Evolutionary conservation across 2,888 invertebrate species (phyloP), one percentile per base, ranked within the genome.

Genomic region (Hydrotaea cyrtoneurina): DNA sequence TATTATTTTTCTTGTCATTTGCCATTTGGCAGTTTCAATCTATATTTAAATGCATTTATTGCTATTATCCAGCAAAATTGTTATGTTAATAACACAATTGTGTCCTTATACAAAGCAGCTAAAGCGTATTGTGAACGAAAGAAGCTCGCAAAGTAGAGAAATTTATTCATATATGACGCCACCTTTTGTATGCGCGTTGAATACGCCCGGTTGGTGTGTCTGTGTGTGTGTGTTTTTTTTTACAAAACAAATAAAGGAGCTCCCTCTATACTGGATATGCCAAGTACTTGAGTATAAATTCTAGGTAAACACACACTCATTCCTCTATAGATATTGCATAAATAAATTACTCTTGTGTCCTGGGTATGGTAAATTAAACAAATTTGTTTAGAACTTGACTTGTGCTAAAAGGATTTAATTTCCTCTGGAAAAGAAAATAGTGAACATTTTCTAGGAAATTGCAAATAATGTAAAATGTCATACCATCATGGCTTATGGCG

Each of bases 331-430:
- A 19, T 59, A 59, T 57, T 21, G 55, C 19, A 19, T 62, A 62
- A 62, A 31, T 62, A 39, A 39, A 39, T 39, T 39, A 62, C 31
- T 15, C 62, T 39, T 13, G 11, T 39, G 39, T 39, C 39, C 39
- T 13, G 11, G 39, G 39, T 13, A 39, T 39, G 39, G 39, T 13
- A 62, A 62, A 23, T 62, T 62, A 62, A 62, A 36, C 31, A 62
- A 62, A 62, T 62, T 62, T 62, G 31, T 62, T 62, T 62, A 62
- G 62, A n/a, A 31, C 31, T 62, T 62, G 31, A 36, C 62, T n/a
- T 10, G 62, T 17, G 15, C 31, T 57, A 17, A 62, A 36, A 62
- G 62, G 62, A 62, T 59, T 43, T 43, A 13, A 59, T 59, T 59
- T 21, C 59, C 23, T 26, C 11, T 11, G 21, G 31, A 31, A 31